phyloP scores from a whole-genome alignment of 1,140 invertebrate species.

The Aphis craccivora region DNA sequence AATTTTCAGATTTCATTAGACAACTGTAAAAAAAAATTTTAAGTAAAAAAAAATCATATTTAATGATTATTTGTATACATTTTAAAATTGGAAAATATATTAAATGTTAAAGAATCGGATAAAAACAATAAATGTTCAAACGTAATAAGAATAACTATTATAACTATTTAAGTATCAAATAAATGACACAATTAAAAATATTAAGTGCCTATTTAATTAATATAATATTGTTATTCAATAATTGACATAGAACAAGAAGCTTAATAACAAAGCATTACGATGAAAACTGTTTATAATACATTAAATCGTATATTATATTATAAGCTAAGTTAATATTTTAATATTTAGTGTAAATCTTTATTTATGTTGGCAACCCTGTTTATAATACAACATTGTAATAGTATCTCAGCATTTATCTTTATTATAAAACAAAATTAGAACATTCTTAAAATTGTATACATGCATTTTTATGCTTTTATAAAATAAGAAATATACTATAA shows the following conservation, averaged over 20 bases:
- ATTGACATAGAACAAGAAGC: not conserved
- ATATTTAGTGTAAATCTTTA: not conserved
- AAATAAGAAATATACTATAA: not conserved
- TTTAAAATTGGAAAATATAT: not conserved
- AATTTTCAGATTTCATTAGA: not conserved
- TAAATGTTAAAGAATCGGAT: not conserved
- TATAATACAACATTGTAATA: not conserved
- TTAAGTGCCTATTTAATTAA: not conserved
- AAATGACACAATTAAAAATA: not conserved
- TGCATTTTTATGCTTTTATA: not conserved
- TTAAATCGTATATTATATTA: not conserved
- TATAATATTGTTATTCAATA: not conserved
- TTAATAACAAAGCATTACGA: not conserved
- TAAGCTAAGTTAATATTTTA: not conserved
- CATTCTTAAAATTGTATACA: not conserved
- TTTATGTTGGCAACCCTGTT: slow-evolving; percentile 17
- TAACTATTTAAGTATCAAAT: not conserved
- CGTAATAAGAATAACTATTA: not conserved
- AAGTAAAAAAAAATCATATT: not conserved
- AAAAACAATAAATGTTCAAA: not conserved
- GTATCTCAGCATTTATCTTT: not conserved
- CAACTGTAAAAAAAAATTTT: not conserved
- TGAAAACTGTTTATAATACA: not conserved
- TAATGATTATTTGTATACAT: not conserved
- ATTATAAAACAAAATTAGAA: not conserved